phyloP scores from a whole-genome alignment of 30 jellyfish, hydroid and myxozoan species.

The Chironex yamaguchii region DNA sequence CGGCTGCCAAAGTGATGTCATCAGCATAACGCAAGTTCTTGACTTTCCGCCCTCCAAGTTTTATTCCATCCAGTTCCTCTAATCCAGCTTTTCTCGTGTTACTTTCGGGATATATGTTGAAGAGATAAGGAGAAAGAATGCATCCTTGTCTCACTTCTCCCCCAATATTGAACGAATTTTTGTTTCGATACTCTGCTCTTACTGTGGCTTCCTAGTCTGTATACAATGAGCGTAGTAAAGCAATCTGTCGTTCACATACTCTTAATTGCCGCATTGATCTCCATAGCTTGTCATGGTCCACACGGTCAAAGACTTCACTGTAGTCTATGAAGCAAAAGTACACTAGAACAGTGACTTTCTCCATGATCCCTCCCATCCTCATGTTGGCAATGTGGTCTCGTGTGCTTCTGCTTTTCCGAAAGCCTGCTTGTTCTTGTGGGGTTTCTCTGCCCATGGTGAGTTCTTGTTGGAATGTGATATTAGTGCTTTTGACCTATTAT shows the following conservation, averaged over 20 bases:
- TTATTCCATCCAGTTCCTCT: constrained; percentile 2
- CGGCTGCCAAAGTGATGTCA: constrained; percentile 27
- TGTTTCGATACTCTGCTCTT: neutral
- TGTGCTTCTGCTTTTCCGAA: too few species aligned
- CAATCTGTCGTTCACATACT: neutral
- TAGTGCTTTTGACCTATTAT: too few species aligned
- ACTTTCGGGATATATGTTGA: constrained; percentile 19
- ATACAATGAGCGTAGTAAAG: neutral
- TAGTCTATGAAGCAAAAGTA: constrained; percentile 5
- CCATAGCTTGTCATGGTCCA: constrained; percentile 11
- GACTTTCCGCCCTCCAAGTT: constrained; percentile 9
- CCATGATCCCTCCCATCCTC: too few species aligned
- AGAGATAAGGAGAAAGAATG: constrained; percentile 2
- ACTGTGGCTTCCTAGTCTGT: constrained; percentile 4
- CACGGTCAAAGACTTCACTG: constrained; percentile 44
- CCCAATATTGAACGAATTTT: neutral
- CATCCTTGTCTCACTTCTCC: constrained; percentile 48
- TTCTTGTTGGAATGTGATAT: too few species aligned
- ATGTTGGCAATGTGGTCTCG: too few species aligned
- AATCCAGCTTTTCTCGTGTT: constrained; percentile 12
- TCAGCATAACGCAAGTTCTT: constrained; percentile 29
- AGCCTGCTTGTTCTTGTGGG: too few species aligned
- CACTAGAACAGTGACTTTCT: too few species aligned
- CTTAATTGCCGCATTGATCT: neutral
- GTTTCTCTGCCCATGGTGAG: too few species aligned